Base-by-base conservation (phyloP, 2,888 invertebrate genomes). In the Leptogaster cylindrica region DNA sequence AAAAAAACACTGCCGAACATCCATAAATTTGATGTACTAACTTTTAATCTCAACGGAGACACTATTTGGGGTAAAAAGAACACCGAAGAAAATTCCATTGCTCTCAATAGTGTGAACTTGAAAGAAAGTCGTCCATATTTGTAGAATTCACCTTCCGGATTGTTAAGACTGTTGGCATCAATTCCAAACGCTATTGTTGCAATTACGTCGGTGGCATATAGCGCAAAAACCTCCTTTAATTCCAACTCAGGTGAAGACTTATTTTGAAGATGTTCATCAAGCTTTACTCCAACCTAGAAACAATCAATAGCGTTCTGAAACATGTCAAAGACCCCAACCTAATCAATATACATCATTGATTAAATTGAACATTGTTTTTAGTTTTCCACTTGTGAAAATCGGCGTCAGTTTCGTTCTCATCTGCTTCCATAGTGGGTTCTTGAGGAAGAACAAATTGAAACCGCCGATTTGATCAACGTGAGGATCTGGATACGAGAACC, bases 351-450 rank as follows among this genome's bases (percentile, higher is more conserved):
- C 77, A 5, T 46, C 20, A 46, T 46, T 20, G 16, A 46, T 6
- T 14, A 46, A 6, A 2, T 2, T 18, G 6, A 46, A 46, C 46
- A 46, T 46, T 14, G 78, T 77, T 55, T 79, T 81, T 0, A 81
- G 72, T 63, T 80, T 80, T 2, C 78, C 81, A 52, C 77, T 78
- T 0, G 82, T 82, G 69, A 82, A 84, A 1, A 83, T 77, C 0
- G 84, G 83, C 0, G 83, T 78, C 2, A 84, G 65, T 68, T 82
- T 82, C 1, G 74, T 50, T 23, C 84, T 75, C 0, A 83, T 70
- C 8, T 75, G 70, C 67, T 79, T 82, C 84, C 84, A 84, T 0
- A 76, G 67, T 0, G 79, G 79, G 75, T 81, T 81, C n/a, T 78
- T 79, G 0, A 82, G 72, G 52, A 82, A 74, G 70, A 84, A 83